phyloP scores from a whole-genome alignment of 92 coral and sea anemone genomes.

The Paragorgia papillata region DNA sequence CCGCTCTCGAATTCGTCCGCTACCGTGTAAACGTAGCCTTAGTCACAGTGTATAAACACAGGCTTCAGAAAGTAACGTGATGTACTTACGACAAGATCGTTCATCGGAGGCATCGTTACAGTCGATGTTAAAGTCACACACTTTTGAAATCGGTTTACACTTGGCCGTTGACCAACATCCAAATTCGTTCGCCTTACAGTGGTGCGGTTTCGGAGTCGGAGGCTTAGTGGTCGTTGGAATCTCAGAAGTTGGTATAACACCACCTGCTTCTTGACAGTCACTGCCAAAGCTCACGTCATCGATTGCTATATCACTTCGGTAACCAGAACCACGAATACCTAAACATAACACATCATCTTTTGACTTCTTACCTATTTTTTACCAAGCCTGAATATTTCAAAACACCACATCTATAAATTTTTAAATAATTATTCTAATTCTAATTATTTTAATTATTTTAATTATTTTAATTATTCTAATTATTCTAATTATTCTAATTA shows the following conservation, averaged over 20 bases:
- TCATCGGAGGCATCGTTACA: constrained; percentile 94
- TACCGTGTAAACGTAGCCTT: too few relatives aligned
- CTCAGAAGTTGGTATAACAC: constrained; percentile 67
- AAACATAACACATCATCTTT: too few relatives aligned
- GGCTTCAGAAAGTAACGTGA: too few relatives aligned
- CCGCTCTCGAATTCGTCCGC: too few relatives aligned
- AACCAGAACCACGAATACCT: constrained; percentile 82
- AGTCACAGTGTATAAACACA: too few relatives aligned
- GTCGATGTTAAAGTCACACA: constrained; percentile 89
- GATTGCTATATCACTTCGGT: constrained; percentile 87
- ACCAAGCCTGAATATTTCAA: too few relatives aligned
- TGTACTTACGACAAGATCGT: constrained; percentile 90
- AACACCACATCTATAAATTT: too few relatives aligned
- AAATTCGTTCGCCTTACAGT: constrained; percentile 72
- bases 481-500: too few relatives aligned
- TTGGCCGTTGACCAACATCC: constrained; percentile 81
- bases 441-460: too few relatives aligned
- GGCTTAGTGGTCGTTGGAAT: constrained; percentile 71
- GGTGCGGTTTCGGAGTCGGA: constrained; percentile 83
- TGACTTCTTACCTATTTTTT: too few relatives aligned
- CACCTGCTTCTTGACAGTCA: constrained; percentile 59
- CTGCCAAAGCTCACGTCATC: constrained; percentile 86
- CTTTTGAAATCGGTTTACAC: constrained; percentile 59
- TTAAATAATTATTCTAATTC: too few relatives aligned
- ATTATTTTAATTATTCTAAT: too few relatives aligned